Evolutionary conservation across 2,113 vertebrate species (phyloP), one percentile per base, ranked within the genome.

Genomic region (Hippocampus comes): DNA sequence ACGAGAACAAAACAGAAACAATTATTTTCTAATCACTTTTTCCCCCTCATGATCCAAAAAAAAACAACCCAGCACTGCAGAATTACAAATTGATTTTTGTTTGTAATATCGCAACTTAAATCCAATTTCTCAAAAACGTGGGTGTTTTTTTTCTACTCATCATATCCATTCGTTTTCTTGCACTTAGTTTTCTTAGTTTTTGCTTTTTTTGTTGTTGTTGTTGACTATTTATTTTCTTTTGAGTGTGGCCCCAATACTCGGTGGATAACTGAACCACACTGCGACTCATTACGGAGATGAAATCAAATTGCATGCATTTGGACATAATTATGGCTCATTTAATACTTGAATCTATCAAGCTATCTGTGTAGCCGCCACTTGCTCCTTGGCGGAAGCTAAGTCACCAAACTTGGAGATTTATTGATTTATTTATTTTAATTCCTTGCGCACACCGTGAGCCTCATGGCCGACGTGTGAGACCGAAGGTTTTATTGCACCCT

Each of bases 261-360:
- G 78, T 83, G 84, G 87, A 75, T 80, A 86, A 85, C 82, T 86
- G 48, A 73, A 46, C 64, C 76, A 81, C 81, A 80, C 76, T 70
- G 77, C 75, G 78, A 78, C 72, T 82, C 77, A 67, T 75, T 64
- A 56, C 74, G 67, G 66, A 82, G 79, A 83, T 85, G 74, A 80
- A 84, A 68, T 48, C 70, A 81, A 86, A 83, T 67, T 56, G 87
- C 90, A 91, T 90, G 88, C 89, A 89, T 86, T 82, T 80, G 84
- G 74, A 89, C n/a, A 76, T 81, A 75, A 59, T 82, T 89, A 84
- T 86, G 83, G 83, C 87, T 89, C 84, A 77, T 86, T 87, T 81
- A 88, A 87, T 87, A 89, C 74, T 83, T 80, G 15, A 61, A 8
- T 34, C 27, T 18, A 30, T 30, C 4, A 18, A 51, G 15, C 15